Evolutionary conservation across 2,113 vertebrate species (phyloP).

Genomic region (Rhinolophus sinicus): DNA sequence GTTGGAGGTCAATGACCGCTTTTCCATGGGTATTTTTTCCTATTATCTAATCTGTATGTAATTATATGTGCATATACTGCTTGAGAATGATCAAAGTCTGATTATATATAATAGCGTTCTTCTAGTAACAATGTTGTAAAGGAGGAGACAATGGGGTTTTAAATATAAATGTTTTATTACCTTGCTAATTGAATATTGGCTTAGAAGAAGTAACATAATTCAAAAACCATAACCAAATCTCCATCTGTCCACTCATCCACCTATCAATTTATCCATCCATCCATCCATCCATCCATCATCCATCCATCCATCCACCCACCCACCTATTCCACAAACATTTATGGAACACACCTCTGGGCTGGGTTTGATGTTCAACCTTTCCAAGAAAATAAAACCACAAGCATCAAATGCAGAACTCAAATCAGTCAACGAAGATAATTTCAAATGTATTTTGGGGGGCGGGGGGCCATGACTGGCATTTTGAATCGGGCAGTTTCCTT

Average conservation of each 20-base stretch:
- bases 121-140: background rate
- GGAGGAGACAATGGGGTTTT: background rate
- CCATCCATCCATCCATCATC: background rate
- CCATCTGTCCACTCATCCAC: background rate
- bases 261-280: background rate
- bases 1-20: no score
- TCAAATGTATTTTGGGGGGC: background rate
- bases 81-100: background rate
- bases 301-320: background rate
- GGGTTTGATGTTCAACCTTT: background rate
- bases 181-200: background rate
- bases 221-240: background rate
- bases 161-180: background rate
- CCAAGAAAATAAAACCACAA: background rate
- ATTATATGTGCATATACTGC: fast-evolving
- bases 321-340: background rate
- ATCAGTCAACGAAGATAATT: background rate
- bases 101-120: background rate
- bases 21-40: background rate
- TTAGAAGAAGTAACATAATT: background rate
- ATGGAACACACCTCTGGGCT: background rate
- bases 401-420: background rate
- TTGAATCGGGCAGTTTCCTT: background rate
- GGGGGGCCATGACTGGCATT: background rate
- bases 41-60: background rate